Evolutionary conservation across 2,113 vertebrate genomes (phyloP).

Genomic region (Oryzias melastigma): DNA sequence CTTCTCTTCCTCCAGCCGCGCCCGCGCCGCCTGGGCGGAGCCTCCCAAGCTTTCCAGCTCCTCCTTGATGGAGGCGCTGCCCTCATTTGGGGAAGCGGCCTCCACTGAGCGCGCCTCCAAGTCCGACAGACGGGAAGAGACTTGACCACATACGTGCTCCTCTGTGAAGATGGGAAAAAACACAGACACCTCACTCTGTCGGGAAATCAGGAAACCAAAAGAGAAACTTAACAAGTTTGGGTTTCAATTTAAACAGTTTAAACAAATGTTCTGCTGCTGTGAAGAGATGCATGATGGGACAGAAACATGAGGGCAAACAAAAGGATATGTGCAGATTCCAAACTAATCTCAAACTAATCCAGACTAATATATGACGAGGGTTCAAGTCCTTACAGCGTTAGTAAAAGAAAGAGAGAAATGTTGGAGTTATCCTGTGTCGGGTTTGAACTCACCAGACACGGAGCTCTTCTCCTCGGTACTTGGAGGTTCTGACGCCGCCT

Average conservation of each 20-base stretch:
- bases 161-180: slow-evolving; percentile 8
- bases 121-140: slow-evolving; percentile 61
- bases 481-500: neutral
- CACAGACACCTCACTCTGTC: slow-evolving; percentile 2
- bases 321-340: too few species aligned
- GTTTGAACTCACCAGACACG: slow-evolving; percentile 10
- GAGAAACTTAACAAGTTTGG: too few species aligned
- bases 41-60: slow-evolving; percentile 71
- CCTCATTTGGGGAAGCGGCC: slow-evolving; percentile 15
- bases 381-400: too few species aligned
- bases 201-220: neutral
- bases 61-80: slow-evolving; percentile 50
- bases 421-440: too few species aligned
- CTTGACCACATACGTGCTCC: slow-evolving; percentile 15
- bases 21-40: slow-evolving; percentile 57
- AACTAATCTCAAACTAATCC: too few species aligned
- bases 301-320: too few species aligned
- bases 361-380: too few species aligned
- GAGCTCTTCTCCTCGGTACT: slow-evolving; percentile 7
- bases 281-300: neutral
- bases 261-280: neutral
- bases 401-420: too few species aligned
- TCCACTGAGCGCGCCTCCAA: slow-evolving; percentile 38
- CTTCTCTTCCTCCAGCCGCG: slow-evolving; percentile 60
- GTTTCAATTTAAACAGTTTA: too few species aligned